Evolutionary conservation across 1,140 invertebrate species (phyloP).

Genomic region (Drosophila melanogaster): Release_6_plus_ISO1_MT NT_033779.5:18716001-18716500

Average conservation of each 20-base stretch:
- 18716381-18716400: slow-evolving; percentile 89
- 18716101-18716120: slow-evolving; percentile 70
- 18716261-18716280: slow-evolving; percentile 38
- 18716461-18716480: slow-evolving; percentile 32
- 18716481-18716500: slow-evolving; percentile 24
- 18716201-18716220: slow-evolving; percentile 58
- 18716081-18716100: slow-evolving; percentile 62
- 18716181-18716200: slow-evolving; percentile 86
- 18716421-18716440: slow-evolving; percentile 91
- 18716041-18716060: slow-evolving; percentile 76
- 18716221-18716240: slow-evolving; percentile 37
- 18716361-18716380: slow-evolving; percentile 85
- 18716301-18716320: slow-evolving; percentile 33
- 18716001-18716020: slow-evolving; percentile 71
- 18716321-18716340: slow-evolving; percentile 81
- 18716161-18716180: slow-evolving; percentile 92
- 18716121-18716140: slow-evolving; percentile 32
- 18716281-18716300: slow-evolving; percentile 44
- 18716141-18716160: slow-evolving; percentile 89
- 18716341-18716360: slow-evolving; percentile 84
- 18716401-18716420: slow-evolving; percentile 90
- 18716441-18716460: slow-evolving; percentile 90
- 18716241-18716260: slow-evolving; percentile 34
- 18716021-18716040: slow-evolving; percentile 73
- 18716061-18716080: slow-evolving; percentile 60